These are phyloP conservation scores for Trachops cirrhosus DNA, from an alignment of 2,797 vertebrate species.

Conservation along the genomic window DNA sequence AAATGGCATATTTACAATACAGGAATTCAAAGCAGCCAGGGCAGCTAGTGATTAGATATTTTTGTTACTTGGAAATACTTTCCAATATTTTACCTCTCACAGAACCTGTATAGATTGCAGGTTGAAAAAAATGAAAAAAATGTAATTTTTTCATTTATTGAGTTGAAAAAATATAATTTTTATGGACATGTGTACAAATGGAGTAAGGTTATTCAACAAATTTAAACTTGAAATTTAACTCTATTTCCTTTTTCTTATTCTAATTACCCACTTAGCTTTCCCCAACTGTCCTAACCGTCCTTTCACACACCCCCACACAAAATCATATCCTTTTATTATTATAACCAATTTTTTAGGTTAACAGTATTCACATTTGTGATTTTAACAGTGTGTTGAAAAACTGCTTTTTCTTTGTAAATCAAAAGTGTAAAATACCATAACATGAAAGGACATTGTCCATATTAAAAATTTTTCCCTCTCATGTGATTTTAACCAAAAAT, in stretches of 20 bases:
- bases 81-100: conserved; percentile 12
- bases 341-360: conserved; percentile 33
- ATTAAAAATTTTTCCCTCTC: background rate
- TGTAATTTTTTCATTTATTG: no score
- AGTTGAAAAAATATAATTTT: no score
- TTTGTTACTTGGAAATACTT: conserved; percentile 22
- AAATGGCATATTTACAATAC: background rate
- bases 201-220: conserved; percentile 55
- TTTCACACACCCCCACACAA: background rate
- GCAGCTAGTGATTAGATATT: conserved; percentile 9
- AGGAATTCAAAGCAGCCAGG: conserved; percentile 37
- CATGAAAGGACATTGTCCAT: background rate
- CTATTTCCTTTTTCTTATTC: conserved; percentile 18
- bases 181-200: conserved; percentile 14
- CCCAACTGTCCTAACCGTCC: background rate
- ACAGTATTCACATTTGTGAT: conserved; percentile 69
- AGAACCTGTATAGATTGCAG: conserved; percentile 34
- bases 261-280: background rate
- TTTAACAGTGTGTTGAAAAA: conserved; percentile 58
- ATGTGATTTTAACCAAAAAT: conserved; percentile 46
- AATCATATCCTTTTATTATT: conserved; percentile 27
- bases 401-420: conserved; percentile 54
- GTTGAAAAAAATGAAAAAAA: no score
- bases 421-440: conserved; percentile 50
- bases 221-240: conserved; percentile 38